These are phyloP conservation scores for Palythoa grandiflora DNA, from an alignment of 92 coral and sea anemone species.

Conservation along the genomic window DNA sequence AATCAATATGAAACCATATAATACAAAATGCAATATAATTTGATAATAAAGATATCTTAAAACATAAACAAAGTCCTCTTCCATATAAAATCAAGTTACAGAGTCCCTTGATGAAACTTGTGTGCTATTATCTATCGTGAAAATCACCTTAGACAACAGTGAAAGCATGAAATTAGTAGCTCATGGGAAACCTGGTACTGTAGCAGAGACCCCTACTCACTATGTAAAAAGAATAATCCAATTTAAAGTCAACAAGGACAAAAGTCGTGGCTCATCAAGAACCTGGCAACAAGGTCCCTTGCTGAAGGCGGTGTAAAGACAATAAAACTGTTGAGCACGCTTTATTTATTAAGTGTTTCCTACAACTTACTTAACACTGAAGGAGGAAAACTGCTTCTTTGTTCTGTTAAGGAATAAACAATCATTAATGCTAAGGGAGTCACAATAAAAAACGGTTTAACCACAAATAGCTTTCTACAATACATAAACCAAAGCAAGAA, in stretches of 20 bases:
- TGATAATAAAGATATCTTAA: not conserved
- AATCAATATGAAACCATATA: not conserved
- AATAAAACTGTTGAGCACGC: too few relatives aligned
- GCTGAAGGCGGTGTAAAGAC: not conserved
- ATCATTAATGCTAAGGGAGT: not conserved
- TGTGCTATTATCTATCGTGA: not conserved
- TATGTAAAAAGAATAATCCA: too few relatives aligned
- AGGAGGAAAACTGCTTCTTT: not conserved
- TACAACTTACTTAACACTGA: not conserved
- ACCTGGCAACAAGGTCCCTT: not conserved
- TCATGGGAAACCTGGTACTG: not conserved
- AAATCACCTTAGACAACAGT: not conserved
- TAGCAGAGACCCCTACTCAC: not conserved
- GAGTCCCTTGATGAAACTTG: not conserved
- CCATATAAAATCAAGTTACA: not conserved
- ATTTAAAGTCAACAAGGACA: too few relatives aligned
- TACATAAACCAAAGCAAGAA: too few relatives aligned
- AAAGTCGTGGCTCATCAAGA: too few relatives aligned
- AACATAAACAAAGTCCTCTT: not conserved
- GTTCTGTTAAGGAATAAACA: not conserved
- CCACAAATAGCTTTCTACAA: too few relatives aligned
- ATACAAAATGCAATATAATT: not conserved
- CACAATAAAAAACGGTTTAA: not conserved
- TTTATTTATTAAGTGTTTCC: not conserved
- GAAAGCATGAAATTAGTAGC: too few relatives aligned